Evolutionary conservation across 2,113 vertebrate genomes (phyloP), one percentile per base, ranked within the genome.

Genomic region (Ceyx cyanopectus): DNA sequence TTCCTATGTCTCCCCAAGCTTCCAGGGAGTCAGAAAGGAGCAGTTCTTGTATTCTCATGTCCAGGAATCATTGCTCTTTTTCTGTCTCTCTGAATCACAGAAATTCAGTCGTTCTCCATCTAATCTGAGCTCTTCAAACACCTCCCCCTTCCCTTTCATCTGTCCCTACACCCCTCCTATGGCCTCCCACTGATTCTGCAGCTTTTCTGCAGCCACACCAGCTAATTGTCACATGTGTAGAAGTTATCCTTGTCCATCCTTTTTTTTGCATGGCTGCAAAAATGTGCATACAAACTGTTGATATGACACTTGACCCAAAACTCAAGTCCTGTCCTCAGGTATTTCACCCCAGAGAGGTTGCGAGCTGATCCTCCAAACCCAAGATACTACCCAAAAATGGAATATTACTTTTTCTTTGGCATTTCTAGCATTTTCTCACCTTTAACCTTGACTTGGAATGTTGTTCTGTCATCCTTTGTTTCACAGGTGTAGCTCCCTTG

Each of bases 391-490:
- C 6, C 15, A 2, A 34, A 84, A 84, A 43, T 0, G 0, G 30
- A 78, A 26, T 22, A 19, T 5, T 29, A 30, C 10, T 48, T 68
- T 20, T 7, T 10, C 15, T 54, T 51, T 34, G 29, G 17, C 3
- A 32, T 9, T 57, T 58, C 29, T 21, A 54, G 29, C 34, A 7
- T 11, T 60, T 32, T 22, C 95, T 93, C 79, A 97, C 96, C 97
- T 97, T 63, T 93, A 85, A 97, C 94, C 86, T 91, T 94, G 53
- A 97, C 96, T 56, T 95, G 95, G 95, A 97, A 97, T 88, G 93
- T 89, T 75, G 54, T 26, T 69, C 4, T 94, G 74, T 95, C 93
- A 0, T 79, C 93, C 72, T 93, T 94, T 0, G 87, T 87, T 67
- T 97, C 97, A 29, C 97, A 97, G 65, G 62, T 86, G 16, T 96